Percentiles rank a stretch among this genome's conserved stretches.
These are phyloP conservation scores for Gymnoscopelus microlampas DNA, from an alignment of 2,797 vertebrate species.

Conservation along the genomic window DNA sequence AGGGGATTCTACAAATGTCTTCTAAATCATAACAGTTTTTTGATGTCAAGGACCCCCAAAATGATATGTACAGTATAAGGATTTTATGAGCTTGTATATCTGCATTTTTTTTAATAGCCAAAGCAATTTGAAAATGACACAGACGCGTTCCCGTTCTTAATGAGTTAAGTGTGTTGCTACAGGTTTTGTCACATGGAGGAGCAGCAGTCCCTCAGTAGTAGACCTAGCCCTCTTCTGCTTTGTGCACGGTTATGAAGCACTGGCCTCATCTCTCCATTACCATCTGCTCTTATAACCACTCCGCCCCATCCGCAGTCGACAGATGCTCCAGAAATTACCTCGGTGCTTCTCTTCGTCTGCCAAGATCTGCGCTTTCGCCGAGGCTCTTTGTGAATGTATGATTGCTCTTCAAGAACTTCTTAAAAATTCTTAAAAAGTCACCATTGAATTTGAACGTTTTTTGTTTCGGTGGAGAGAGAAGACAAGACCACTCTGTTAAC, in stretches of 20 bases:
- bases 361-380: conserved; percentile 31
- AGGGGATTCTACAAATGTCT: too few relatives aligned
- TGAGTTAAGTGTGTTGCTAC: conserved; percentile 1
- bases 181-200: not conserved
- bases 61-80: too few relatives aligned
- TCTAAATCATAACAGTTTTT: too few relatives aligned
- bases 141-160: too few relatives aligned
- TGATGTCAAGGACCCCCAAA: too few relatives aligned
- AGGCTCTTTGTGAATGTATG: conserved; percentile 22
- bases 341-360: conserved; percentile 38
- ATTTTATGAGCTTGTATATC: too few relatives aligned
- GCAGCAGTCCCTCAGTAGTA: conserved; percentile 25
- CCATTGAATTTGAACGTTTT: conserved; percentile 43
- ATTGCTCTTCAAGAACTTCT: conserved; percentile 33
- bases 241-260: conserved; percentile 51
- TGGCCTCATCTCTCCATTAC: conserved; percentile 56
- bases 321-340: conserved; percentile 65
- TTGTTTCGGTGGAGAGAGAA: conserved; percentile 30
- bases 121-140: too few relatives aligned
- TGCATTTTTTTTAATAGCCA: too few relatives aligned
- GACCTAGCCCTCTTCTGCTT: conserved; percentile 25
- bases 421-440: conserved; percentile 24
- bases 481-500: conserved; percentile 16
- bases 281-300: conserved; percentile 65
- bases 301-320: conserved; percentile 58